These are phyloP conservation scores for Apogon hyalosoma DNA, from an alignment of 2,797 vertebrate species.

Conservation along the genomic window DNA sequence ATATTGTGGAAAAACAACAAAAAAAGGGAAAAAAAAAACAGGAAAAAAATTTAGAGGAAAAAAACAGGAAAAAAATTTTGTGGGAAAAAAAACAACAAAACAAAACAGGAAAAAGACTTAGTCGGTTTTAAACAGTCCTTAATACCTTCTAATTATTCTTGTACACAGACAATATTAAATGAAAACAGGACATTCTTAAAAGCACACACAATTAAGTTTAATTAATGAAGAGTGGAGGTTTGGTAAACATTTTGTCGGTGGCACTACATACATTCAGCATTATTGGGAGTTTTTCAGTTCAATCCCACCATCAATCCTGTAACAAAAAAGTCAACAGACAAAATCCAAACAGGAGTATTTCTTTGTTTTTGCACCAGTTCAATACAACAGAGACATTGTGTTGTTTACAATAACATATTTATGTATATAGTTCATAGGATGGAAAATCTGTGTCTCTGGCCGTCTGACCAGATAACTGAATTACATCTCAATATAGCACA, in stretches of 20 bases:
- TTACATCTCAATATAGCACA: conserved; percentile 81
- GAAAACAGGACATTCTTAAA: conserved; percentile 68
- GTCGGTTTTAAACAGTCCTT: too few species aligned
- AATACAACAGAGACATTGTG: conserved; percentile 83
- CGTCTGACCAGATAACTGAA: conserved; percentile 65
- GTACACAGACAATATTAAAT: background rate
- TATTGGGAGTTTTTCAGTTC: conserved; percentile 82
- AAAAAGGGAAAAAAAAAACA: too few species aligned
- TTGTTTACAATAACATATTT: conserved; percentile 82
- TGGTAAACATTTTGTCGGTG: conserved; percentile 89
- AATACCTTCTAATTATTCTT: too few species aligned
- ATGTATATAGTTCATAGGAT: conserved; percentile 81
- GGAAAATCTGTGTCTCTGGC: conserved; percentile 67
- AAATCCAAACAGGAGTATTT: conserved; percentile 74
- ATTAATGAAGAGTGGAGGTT: conserved; percentile 87
- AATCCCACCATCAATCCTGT: conserved; percentile 82
- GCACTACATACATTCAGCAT: conserved; percentile 88
- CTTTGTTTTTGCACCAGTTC: conserved; percentile 78
- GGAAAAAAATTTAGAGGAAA: too few species aligned
- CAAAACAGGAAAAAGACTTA: too few species aligned
- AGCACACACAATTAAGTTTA: conserved; percentile 88
- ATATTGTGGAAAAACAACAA: too few species aligned
- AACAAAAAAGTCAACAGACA: conserved; percentile 71
- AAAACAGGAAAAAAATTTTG: too few species aligned
- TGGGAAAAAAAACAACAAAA: too few species aligned